These are phyloP conservation scores for Schlechtendalia chinensis DNA, from an alignment of 1,140 invertebrate species.

Conservation along the genomic window DNA sequence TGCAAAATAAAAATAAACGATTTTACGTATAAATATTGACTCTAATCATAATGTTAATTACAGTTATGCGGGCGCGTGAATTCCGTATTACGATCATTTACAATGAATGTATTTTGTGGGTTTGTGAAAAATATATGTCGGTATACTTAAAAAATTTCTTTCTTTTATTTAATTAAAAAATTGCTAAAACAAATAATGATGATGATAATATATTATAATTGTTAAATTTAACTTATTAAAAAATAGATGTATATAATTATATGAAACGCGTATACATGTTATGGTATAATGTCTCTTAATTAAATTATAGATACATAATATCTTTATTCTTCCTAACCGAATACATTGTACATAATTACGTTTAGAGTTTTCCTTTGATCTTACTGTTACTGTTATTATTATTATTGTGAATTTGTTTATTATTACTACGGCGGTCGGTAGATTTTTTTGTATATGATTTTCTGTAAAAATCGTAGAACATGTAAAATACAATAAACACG, in stretches of 20 bases:
- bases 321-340: not conserved
- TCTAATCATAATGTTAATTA: not conserved
- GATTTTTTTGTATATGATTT: slow-evolving; percentile 57
- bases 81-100: not conserved
- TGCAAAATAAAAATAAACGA: too few species aligned
- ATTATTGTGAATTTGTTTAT: slow-evolving; percentile 3
- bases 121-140: not conserved
- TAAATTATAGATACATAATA: not conserved
- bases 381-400: slow-evolving; percentile 25
- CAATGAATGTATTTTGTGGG: not conserved
- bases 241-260: slow-evolving; percentile 11
- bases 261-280: not conserved
- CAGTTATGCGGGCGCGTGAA: not conserved
- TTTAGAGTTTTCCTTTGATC: slow-evolving; percentile 24
- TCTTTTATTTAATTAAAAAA: too few species aligned
- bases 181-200: too few species aligned
- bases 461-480: slow-evolving; percentile 69
- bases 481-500: slow-evolving; percentile 65
- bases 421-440: not conserved
- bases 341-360: not conserved
- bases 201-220: too few species aligned
- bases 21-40: not conserved
- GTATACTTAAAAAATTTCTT: too few species aligned
- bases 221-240: slow-evolving; percentile 5
- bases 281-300: not conserved